phyloP scores from a whole-genome alignment of 2,113 vertebrate species.

The Gulo gulo region DNA sequence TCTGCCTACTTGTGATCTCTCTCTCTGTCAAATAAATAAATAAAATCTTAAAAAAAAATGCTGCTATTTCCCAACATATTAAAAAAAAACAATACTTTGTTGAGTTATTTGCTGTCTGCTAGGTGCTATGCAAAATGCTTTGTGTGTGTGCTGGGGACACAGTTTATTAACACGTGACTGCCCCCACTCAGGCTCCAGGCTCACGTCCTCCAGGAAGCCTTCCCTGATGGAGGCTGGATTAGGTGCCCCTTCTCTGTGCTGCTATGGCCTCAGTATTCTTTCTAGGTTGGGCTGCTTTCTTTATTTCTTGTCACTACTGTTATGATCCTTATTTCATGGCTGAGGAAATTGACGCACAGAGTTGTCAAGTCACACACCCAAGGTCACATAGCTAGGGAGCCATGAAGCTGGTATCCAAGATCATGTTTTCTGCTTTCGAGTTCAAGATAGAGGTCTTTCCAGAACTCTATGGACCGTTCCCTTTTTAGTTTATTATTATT shows the following conservation, averaged over 20 bases:
- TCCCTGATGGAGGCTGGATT: background rate
- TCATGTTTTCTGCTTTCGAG: background rate
- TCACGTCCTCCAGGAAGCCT: background rate
- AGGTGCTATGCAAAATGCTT: background rate
- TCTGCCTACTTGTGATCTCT: too few species aligned
- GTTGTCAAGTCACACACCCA: background rate
- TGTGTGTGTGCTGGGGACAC: background rate
- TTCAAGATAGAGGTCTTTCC: background rate
- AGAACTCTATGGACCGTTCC: background rate
- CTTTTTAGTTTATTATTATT: background rate
- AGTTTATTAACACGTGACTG: background rate
- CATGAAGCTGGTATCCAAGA: background rate
- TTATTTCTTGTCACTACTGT: background rate
- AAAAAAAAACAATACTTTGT: background rate
- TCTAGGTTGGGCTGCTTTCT: background rate
- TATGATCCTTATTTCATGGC: background rate
- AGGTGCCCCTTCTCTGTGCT: background rate
- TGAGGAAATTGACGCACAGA: background rate
- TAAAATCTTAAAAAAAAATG: too few species aligned
- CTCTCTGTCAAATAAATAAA: too few species aligned
- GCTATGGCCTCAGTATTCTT: background rate
- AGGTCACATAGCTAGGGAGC: background rate
- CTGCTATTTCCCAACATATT: too few species aligned
- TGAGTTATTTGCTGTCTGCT: background rate
- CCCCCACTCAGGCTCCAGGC: background rate